phyloP scores from a whole-genome alignment of 2,113 vertebrate genomes.

The Talpa occidentalis region DNA sequence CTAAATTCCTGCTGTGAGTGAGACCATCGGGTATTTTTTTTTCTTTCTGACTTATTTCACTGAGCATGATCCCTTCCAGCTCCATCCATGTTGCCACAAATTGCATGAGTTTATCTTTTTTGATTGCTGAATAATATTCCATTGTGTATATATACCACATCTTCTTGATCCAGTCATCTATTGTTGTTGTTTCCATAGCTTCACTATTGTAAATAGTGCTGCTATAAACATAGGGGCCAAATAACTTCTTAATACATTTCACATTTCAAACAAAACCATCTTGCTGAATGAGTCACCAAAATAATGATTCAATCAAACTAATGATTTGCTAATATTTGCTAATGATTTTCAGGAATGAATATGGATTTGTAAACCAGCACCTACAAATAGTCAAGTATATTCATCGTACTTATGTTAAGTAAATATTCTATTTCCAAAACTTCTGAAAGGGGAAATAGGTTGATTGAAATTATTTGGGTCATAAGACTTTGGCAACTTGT shows the following conservation, averaged over 20 bases:
- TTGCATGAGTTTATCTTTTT: no score
- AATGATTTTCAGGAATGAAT: background rate
- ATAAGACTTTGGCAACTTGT: background rate
- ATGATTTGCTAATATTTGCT: background rate
- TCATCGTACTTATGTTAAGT: background rate
- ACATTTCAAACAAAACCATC: background rate
- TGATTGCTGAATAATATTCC: no score
- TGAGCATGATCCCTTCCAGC: no score
- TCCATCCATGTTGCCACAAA: no score
- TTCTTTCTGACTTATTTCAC: no score
- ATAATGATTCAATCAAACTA: background rate
- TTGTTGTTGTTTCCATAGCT: no score
- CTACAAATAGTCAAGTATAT: background rate
- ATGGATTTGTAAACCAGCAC: background rate
- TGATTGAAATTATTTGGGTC: background rate
- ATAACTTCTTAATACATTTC: background rate
- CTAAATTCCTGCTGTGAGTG: no score
- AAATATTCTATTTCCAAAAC: background rate
- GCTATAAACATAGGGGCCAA: no score
- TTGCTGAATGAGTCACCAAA: background rate
- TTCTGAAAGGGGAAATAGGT: background rate
- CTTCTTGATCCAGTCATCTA: no score
- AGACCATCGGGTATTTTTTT: no score
- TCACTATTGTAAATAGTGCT: no score
- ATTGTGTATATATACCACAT: no score